phyloP scores from a whole-genome alignment of 2,113 vertebrate species.

The Bothrops jararaca region DNA sequence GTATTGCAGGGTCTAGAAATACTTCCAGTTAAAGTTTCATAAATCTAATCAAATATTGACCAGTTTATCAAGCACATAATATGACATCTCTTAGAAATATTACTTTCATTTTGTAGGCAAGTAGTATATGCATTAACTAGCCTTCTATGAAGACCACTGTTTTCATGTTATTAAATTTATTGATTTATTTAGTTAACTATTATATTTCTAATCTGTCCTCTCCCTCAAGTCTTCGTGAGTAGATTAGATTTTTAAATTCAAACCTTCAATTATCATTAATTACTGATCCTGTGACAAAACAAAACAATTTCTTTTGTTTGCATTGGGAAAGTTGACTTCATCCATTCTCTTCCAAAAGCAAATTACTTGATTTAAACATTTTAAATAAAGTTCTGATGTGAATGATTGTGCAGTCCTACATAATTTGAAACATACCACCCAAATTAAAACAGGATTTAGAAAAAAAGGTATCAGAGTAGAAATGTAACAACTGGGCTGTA shows the following conservation, averaged over 20 bases:
- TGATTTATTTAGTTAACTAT: background rate
- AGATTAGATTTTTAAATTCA: background rate
- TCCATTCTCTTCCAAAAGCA: background rate
- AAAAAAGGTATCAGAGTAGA: background rate
- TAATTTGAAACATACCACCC: background rate
- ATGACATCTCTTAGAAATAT: background rate
- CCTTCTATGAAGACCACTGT: constrained; percentile 25
- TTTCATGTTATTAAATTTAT: constrained; percentile 36
- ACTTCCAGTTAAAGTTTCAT: too few species aligned
- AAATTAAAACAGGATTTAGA: background rate
- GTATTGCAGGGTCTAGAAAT: background rate
- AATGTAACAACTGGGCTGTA: background rate
- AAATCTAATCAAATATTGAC: background rate
- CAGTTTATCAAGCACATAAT: background rate
- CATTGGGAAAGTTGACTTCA: background rate
- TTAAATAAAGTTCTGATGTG: background rate
- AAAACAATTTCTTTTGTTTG: background rate
- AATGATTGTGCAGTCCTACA: background rate
- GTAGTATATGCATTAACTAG: constrained; percentile 24
- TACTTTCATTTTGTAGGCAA: constrained; percentile 35
- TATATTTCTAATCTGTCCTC: background rate
- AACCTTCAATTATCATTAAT: background rate
- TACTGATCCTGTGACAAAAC: background rate
- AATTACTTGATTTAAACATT: background rate
- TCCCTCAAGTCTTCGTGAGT: constrained; percentile 13